Conservation (phyloP, 2,113 vertebrate genomes). For the Sapajus apella region DNA sequence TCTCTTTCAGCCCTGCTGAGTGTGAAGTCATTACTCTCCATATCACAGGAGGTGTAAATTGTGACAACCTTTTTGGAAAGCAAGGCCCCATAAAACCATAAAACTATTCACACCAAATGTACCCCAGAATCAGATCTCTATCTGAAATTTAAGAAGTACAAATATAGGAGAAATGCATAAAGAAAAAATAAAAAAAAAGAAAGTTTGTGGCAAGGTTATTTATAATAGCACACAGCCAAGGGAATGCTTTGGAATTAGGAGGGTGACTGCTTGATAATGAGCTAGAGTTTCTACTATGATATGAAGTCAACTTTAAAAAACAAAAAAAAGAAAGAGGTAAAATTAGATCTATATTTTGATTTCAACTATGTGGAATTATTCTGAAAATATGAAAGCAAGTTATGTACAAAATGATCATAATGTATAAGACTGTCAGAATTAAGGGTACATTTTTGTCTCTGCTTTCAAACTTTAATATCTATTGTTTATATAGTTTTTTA, state of each 20-base stretch:
- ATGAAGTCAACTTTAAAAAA: not conserved
- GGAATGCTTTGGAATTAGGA: not conserved
- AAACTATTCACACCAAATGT: not conserved
- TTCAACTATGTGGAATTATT: not conserved
- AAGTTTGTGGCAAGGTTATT: not conserved
- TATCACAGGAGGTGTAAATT: not conserved
- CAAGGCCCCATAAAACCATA: not conserved
- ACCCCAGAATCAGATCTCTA: not conserved
- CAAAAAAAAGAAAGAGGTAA: not conserved
- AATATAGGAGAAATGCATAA: not conserved
- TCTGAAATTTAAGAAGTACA: not conserved
- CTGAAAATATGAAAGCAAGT: not conserved
- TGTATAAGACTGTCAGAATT: not conserved
- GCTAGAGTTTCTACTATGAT: not conserved
- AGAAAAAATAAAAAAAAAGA: not conserved
- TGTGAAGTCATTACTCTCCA: not conserved
- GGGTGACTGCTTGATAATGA: not conserved
- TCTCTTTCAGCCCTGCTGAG: not conserved
- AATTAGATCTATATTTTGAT: not conserved
- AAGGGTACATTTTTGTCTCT: not conserved
- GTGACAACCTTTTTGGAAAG: not conserved
- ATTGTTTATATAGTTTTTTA: not conserved
- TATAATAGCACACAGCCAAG: not conserved
- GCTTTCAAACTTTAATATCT: conserved; percentile 14
- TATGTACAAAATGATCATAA: not conserved